Percentiles rank a stretch among this genome's conserved stretches.
Conservation (phyloP, 2,888 invertebrate species). For the Patella pellucida region DNA sequence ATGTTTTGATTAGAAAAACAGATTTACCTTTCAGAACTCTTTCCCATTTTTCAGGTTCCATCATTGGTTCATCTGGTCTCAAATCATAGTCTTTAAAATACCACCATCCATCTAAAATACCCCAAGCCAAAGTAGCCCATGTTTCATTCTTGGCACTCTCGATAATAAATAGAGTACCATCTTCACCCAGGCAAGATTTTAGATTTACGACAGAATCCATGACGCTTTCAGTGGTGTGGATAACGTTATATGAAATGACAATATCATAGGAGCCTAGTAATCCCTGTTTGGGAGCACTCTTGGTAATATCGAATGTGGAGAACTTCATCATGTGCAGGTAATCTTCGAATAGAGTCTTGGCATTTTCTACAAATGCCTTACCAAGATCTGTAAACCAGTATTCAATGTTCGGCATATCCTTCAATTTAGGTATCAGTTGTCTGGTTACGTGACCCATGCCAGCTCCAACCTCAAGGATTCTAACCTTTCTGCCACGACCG, state of each 20-base stretch:
- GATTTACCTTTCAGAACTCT: slow-evolving; percentile 2
- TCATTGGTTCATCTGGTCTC: slow-evolving; percentile 10
- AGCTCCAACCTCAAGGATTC: not conserved
- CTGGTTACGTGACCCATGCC: slow-evolving; percentile 6
- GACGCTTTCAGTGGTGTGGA: slow-evolving; percentile 3
- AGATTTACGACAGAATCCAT: not conserved
- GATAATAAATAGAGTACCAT: not conserved
- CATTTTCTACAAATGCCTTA: slow-evolving; percentile 9
- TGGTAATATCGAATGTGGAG: not conserved
- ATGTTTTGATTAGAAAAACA: not conserved
- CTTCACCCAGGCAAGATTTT: not conserved
- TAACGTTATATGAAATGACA: not conserved
- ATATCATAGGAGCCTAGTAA: not conserved
- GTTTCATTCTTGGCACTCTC: slow-evolving; percentile 6
- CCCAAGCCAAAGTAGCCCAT: not conserved
- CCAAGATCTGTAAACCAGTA: slow-evolving; percentile 10
- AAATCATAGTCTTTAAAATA: slow-evolving; percentile 4
- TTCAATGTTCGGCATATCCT: not conserved
- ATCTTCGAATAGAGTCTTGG: not conserved
- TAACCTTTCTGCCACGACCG: not conserved
- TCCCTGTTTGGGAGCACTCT: not conserved
- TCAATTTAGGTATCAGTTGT: not conserved
- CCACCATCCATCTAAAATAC: slow-evolving; percentile 2
- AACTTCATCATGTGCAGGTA: slow-evolving; percentile 6
- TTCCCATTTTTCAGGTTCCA: slow-evolving; percentile 9